Conservation (phyloP, 2,888 invertebrate genomes). For the Candidula unifasciata region DNA sequence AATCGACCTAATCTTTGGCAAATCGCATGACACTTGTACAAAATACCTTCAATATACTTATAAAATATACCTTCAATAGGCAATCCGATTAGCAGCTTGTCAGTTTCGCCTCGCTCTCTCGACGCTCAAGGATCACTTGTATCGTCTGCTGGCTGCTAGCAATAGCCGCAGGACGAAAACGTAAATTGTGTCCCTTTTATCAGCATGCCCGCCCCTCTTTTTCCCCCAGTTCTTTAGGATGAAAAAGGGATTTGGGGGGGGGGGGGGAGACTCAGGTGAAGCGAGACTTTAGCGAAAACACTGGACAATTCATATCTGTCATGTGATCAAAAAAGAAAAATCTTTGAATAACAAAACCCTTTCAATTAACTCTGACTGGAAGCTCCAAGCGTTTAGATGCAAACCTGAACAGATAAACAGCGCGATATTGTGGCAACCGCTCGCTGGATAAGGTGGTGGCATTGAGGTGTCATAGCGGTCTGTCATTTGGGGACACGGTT, state of each 20-base stretch:
- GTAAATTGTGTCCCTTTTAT: neutral
- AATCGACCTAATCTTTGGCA: too few species aligned
- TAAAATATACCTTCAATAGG: neutral
- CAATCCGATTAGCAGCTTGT: constrained; percentile 22
- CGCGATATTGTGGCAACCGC: constrained; percentile 18
- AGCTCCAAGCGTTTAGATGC: constrained; percentile 22
- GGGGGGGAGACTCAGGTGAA: neutral
- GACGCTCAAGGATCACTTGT: neutral
- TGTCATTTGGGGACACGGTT: constrained; percentile 35
- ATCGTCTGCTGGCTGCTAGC: neutral
- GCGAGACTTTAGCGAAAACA: constrained; percentile 31
- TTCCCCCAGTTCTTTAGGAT: neutral
- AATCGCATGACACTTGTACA: constrained; percentile 25
- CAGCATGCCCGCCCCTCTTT: too few species aligned
- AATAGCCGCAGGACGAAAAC: constrained; percentile 43
- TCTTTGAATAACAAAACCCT: constrained; percentile 31
- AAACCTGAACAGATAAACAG: constrained; percentile 40
- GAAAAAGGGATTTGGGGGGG: neutral
- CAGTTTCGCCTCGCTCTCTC: constrained; percentile 16
- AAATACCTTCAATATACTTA: neutral
- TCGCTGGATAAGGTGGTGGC: neutral
- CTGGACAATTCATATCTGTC: constrained; percentile 26
- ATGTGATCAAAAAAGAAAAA: constrained; percentile 13
- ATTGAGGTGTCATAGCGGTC: constrained; percentile 47
- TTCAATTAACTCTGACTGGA: constrained; percentile 45